Conservation (phyloP, 2,888 invertebrate genomes). For the Drosophila nigricruria region DNA sequence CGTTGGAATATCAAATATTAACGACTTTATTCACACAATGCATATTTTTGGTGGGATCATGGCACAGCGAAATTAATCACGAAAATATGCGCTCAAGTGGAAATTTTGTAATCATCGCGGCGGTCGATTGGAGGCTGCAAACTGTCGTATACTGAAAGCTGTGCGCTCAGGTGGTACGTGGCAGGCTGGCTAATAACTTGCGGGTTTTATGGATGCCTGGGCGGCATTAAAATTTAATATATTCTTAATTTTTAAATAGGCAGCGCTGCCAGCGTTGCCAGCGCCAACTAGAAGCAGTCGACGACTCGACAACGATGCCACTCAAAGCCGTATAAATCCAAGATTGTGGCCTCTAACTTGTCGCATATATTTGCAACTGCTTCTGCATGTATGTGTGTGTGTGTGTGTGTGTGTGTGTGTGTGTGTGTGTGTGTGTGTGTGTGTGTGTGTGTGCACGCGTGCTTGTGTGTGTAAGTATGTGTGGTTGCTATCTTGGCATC, state of each 20-base stretch:
- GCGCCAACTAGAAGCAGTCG: constrained; percentile 49
- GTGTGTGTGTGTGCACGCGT: constrained; percentile 4
- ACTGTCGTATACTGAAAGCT: constrained; percentile 7
- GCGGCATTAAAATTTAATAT: constrained; percentile 69
- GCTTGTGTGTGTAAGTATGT: constrained; percentile 37
- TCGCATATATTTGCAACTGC: constrained; percentile 61
- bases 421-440: constrained; percentile 45
- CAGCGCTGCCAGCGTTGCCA: constrained; percentile 45
- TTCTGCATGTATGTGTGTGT: constrained; percentile 11
- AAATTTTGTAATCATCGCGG: constrained; percentile 70
- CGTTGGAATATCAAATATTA: constrained; percentile 63
- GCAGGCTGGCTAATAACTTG: constrained; percentile 67
- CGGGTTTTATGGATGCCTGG: constrained; percentile 55
- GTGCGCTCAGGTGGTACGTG: constrained; percentile 29
- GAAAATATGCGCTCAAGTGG: constrained; percentile 71
- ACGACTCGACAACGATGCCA: constrained; percentile 51
- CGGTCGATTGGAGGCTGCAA: constrained; percentile 55
- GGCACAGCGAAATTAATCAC: constrained; percentile 67
- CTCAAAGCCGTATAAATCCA: constrained; percentile 78
- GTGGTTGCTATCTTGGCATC: constrained; percentile 71
- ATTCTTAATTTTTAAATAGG: constrained; percentile 79
- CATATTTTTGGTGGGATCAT: constrained; percentile 48
- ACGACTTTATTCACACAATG: constrained; percentile 48
- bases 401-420: constrained; percentile 13
- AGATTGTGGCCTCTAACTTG: constrained; percentile 78